Evolutionary conservation across 92 coral and sea anemone species (phyloP).

Genomic region (Ricordea florida): DNA sequence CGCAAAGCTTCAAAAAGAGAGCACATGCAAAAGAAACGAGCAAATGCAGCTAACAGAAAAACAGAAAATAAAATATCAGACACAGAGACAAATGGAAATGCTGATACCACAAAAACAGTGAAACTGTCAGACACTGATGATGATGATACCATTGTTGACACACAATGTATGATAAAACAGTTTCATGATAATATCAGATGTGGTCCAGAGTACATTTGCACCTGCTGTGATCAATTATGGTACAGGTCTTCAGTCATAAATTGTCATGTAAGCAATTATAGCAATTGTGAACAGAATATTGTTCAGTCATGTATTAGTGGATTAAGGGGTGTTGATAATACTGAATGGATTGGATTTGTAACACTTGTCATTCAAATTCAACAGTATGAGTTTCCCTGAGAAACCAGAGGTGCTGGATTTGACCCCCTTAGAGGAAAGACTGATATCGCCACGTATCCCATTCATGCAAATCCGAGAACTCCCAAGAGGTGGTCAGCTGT

Average conservation of each 20-base stretch:
- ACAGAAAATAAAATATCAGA: no score
- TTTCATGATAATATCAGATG: not conserved
- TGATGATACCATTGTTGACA: no score
- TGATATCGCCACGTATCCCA: constrained; percentile 65
- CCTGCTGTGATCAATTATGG: constrained; percentile 29
- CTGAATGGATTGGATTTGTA: constrained; percentile 38
- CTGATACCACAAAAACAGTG: no score
- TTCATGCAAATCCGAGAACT: constrained; percentile 73
- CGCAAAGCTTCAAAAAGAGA: no score
- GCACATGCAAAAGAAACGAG: no score
- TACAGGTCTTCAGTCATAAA: constrained; percentile 22
- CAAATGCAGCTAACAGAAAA: no score
- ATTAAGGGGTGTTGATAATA: constrained; percentile 29
- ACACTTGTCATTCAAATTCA: constrained; percentile 44
- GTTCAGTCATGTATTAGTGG: constrained; percentile 37
- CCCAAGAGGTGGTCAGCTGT: constrained; percentile 70
- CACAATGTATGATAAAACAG: not conserved
- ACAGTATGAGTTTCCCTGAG: constrained; percentile 41
- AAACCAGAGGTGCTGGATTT: constrained; percentile 49
- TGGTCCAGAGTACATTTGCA: constrained; percentile 47
- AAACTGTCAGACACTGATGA: no score
- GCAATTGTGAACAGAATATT: constrained; percentile 6
- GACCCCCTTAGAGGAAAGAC: constrained; percentile 66
- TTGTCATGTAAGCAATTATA: constrained; percentile 10
- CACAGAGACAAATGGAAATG: no score